Evolutionary conservation across 1,140 invertebrate genomes (phyloP).

Genomic region (Drosophila kurseongensis): DNA sequence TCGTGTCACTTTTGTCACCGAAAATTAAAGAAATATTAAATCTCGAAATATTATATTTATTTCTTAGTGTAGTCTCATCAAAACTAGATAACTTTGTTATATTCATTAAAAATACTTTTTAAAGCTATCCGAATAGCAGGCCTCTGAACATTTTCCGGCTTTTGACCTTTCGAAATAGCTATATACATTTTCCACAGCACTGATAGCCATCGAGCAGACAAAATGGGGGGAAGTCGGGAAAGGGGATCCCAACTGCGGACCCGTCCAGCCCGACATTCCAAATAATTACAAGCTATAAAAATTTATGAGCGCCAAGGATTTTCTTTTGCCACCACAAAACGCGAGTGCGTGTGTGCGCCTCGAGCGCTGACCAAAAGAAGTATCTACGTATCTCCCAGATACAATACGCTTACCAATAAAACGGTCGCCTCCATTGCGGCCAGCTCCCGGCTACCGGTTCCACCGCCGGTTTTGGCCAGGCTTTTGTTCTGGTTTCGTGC

Average conservation of each 20-base stretch:
- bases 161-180: background rate
- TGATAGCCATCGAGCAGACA: background rate
- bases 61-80: no score
- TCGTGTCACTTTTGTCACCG: no score
- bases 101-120: no score
- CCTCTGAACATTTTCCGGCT: background rate
- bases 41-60: no score
- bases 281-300: conserved; percentile 79
- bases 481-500: conserved; percentile 34
- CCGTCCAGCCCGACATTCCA: conserved; percentile 42
- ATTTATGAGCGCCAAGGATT: conserved; percentile 72
- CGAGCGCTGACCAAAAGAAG: conserved; percentile 1
- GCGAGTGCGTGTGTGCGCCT: conserved; percentile 28
- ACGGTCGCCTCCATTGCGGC: conserved; percentile 27
- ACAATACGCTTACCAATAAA: conserved; percentile 48
- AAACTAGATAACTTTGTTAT: no score
- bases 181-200: conserved; percentile 1
- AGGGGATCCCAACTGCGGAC: background rate
- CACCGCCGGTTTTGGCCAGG: conserved; percentile 1
- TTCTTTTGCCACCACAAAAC: conserved; percentile 24
- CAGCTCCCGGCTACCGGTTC: conserved; percentile 51
- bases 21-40: no score
- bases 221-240: background rate
- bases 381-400: conserved; percentile 32
- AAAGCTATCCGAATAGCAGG: no score